A percentile compares a stretch with the other conserved stretches of the same genome.
These are phyloP conservation scores for Barypeithes pellucidus DNA, from an alignment of 2,888 invertebrate species.

Conservation along the genomic window DNA sequence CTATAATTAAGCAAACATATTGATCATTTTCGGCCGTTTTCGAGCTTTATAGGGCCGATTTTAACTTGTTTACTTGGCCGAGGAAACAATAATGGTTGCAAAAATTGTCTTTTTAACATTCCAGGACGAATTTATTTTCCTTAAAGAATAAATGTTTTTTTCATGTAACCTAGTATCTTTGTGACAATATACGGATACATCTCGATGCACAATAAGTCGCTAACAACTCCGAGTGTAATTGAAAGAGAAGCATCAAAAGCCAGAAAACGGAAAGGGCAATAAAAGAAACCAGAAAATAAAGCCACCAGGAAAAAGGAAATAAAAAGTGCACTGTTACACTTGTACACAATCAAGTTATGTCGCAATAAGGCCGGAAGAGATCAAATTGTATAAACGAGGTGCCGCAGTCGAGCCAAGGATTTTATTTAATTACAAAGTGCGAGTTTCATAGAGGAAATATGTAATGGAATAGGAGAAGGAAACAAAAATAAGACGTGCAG, in stretches of 20 bases:
- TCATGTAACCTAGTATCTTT: too few species aligned
- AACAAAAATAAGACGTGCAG: background rate
- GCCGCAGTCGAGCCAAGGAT: background rate
- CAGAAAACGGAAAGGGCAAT: background rate
- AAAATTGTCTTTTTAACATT: too few species aligned
- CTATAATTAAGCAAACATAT: too few species aligned
- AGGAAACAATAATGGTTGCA: too few species aligned
- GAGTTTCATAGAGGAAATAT: background rate
- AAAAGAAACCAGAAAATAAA: slow-evolving; percentile 5
- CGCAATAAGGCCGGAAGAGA: background rate
- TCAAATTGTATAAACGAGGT: slow-evolving; percentile 12
- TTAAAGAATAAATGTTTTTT: too few species aligned
- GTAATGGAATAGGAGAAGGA: slow-evolving; percentile 10
- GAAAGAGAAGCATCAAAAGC: slow-evolving; percentile 1
- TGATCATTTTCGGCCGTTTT: too few species aligned
- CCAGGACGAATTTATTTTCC: too few species aligned
- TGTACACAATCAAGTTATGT: slow-evolving; percentile 12
- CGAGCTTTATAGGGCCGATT: too few species aligned
- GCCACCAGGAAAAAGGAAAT: slow-evolving; percentile 1
- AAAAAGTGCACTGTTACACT: slow-evolving; percentile 10
- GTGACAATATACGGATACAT: too few species aligned
- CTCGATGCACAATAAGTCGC: too few species aligned
- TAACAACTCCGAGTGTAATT: background rate
- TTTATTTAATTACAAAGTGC: slow-evolving; percentile 1
- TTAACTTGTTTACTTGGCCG: too few species aligned